phyloP scores from a whole-genome alignment of 2,888 invertebrate species.

The Brenthis hecate region DNA sequence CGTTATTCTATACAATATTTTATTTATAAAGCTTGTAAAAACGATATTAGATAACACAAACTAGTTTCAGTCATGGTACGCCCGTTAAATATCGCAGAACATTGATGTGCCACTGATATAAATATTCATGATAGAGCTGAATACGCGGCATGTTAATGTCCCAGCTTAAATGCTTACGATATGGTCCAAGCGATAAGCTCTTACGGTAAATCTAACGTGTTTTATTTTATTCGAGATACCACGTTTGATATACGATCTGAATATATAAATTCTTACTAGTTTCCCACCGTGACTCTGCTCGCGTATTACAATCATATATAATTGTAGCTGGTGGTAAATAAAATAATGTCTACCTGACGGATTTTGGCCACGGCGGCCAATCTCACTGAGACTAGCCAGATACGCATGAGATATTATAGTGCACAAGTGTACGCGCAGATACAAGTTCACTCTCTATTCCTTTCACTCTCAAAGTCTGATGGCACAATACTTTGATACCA shows the following conservation, averaged over 20 bases:
- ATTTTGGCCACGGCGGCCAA: no score
- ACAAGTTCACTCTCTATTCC: no score
- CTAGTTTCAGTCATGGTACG: conserved; percentile 40
- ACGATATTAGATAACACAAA: conserved; percentile 35
- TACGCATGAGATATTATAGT: no score
- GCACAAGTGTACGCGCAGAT: no score
- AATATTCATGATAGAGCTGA: conserved; percentile 70
- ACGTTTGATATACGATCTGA: not conserved
- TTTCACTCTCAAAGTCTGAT: no score
- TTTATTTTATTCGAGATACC: not conserved
- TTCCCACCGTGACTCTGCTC: no score
- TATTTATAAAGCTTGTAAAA: conserved; percentile 18
- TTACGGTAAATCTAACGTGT: not conserved
- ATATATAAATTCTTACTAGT: no score
- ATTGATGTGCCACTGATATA: conserved; percentile 64
- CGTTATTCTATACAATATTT: conserved; percentile 26
- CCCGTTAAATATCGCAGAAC: conserved; percentile 58
- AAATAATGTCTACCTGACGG: no score
- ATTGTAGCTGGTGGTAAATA: no score
- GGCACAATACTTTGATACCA: no score
- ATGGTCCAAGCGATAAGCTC: conserved; percentile 44
- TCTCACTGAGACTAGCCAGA: no score
- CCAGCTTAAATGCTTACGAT: conserved; percentile 57
- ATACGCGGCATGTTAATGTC: conserved; percentile 68
- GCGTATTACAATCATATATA: no score